Evolutionary conservation across 2,797 vertebrate species (phyloP).

Genomic region (Mastacembelus armatus): DNA sequence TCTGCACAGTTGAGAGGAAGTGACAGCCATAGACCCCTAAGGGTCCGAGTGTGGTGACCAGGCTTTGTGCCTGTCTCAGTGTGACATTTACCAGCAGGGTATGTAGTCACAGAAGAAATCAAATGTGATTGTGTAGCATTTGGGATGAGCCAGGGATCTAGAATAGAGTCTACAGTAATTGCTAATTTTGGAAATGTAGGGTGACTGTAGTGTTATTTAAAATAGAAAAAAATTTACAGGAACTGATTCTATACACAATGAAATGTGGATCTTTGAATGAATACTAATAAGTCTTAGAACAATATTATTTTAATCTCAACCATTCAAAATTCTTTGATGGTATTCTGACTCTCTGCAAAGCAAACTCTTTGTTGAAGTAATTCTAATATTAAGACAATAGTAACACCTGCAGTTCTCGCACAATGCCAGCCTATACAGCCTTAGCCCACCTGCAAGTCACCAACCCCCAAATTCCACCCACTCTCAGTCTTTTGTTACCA

Average conservation of each 20-base stretch:
- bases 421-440: constrained; percentile 58
- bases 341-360: constrained; percentile 31
- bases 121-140: constrained; percentile 80
- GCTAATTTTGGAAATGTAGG: constrained; percentile 40
- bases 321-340: constrained; percentile 33
- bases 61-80: constrained; percentile 75
- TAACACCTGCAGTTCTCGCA: constrained; percentile 63
- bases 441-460: too few relatives aligned
- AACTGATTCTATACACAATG: not conserved
- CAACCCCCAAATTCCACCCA: constrained; percentile 24
- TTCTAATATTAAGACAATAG: constrained; percentile 63
- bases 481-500: constrained; percentile 23
- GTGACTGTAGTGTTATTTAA: constrained; percentile 17
- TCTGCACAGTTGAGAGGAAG: constrained; percentile 74
- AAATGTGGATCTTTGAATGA: constrained; percentile 11
- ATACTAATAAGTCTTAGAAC: constrained; percentile 1
- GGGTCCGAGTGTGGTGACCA: constrained; percentile 71
- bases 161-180: constrained; percentile 47
- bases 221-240: constrained; percentile 1
- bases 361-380: constrained; percentile 19
- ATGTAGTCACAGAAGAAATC: constrained; percentile 72
- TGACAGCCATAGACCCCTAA: constrained; percentile 73
- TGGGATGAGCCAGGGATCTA: constrained; percentile 40
- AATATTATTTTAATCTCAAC: constrained; percentile 21
- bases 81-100: constrained; percentile 85